Base-by-base conservation (phyloP, 2,888 invertebrate species). In the Apotomis capreana region DNA sequence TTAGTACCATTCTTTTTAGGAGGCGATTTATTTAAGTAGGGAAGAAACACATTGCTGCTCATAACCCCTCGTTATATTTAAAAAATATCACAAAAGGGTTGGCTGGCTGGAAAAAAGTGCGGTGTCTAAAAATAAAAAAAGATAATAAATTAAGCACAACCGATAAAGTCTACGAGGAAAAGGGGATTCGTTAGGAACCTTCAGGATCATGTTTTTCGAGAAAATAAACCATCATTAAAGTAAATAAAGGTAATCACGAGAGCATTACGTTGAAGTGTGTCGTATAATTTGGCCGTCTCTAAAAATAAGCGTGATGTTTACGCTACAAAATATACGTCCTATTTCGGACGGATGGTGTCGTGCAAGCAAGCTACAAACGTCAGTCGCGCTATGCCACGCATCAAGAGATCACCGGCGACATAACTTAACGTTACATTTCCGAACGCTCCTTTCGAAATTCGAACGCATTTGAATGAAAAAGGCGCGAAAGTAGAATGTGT, bases 11-110 rank as follows among this genome's bases (percentile, higher is more conserved):
- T 84, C 84, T 87, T 87, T 89, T 86, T 84, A 87, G 87, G 85
- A 84, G 81, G 80, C 87, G 86, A 92, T 91, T 90, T 89, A 87
- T 88, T 83, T 86, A 85, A 88, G 84, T 82, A 80, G 81, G 79
- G 79, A 79, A 78, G 77, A 82, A 86, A 79, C 84, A 84, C 83
- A 84, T 84, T 84, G 85, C 85, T 83, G 84, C 84, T 88, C 83
- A 83, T 84, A 86, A 83, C 84, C 82, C 80, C 73, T 72, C 52
- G 62, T 59, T 59, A 54, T 78, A 69, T 74, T 78, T 79, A 80
- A 83, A 80, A 83, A 76, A 68, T 58, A 74, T 65, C 61, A 68
- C 62, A 58, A 65, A 67, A 40, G 63, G 70, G 76, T 70, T 70
- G 51, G 71, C 58, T 57, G 51, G 13, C 49, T 62, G 36, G 51